Base-by-base conservation (phyloP, 2,113 vertebrate genomes). In the Microtus pennsylvanicus region DNA sequence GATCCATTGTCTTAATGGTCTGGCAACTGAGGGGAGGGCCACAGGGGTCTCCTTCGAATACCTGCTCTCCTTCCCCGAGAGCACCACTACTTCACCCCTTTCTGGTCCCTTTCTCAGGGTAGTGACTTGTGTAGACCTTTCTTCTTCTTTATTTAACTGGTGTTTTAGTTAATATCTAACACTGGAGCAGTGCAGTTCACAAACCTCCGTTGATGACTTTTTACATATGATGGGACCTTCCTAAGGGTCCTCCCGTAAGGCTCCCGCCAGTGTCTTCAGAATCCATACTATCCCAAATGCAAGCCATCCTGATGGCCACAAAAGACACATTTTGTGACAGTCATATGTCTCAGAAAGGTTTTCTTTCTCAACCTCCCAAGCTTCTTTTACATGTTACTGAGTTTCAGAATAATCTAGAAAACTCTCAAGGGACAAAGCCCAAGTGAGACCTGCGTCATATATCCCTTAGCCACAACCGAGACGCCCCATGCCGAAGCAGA, bases 271-370 rank as follows among this genome's bases (percentile, higher is more conserved):
- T 0, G 0, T 45, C 28, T 12, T 16, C 69, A 42, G n/a, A 1
- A 10, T 5, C 26, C 2, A 4, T 4, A 0, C 30, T n/a, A 55
- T 30, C 61, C 30, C 22, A 3, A 47, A 26, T 0, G 0, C 0
- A 13, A 22, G 4, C 16, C 65, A 3, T n/a, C 26, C 47, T 7
- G 11, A 33, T 1, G 4, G 9, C n/a, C 26, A 1, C 21, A 1
- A 1, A 2, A 12, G 74, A 11, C 0, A 11, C 0, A 3, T 81
- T 65, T 22, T 35, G 19, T 7, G 13, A 63, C 42, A 65, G 35
- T 17, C 33, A 67, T 72, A 82, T 45, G 38, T 83, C 81, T 93
- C 52, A 6, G 90, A 50, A 67, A 82, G 67, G 47, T 67, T 50
- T 90, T 89, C 45, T 80, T 30, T 17, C 50, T 93, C 11, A 1